phyloP scores from a whole-genome alignment of 2,113 vertebrate species.

The Anas platyrhynchos region DNA sequence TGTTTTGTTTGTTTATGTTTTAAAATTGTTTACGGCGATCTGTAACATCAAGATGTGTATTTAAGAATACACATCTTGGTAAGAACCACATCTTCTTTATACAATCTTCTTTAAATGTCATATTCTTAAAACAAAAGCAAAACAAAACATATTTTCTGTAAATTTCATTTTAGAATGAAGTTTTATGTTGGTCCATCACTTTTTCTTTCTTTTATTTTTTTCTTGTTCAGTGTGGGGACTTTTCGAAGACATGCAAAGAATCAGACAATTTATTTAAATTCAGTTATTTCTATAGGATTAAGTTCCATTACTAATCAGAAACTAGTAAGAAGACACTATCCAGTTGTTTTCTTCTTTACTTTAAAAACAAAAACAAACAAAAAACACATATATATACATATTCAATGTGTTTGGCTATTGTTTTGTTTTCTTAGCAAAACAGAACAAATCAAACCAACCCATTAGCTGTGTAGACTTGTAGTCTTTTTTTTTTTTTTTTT shows the following conservation, averaged over 20 bases:
- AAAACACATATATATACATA: background rate
- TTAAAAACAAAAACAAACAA: background rate
- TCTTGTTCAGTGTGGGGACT: background rate
- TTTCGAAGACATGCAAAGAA: background rate
- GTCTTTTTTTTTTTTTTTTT: background rate
- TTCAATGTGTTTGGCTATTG: background rate
- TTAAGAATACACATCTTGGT: no score
- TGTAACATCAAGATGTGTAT: background rate
- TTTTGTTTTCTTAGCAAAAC: background rate
- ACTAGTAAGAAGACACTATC: background rate
- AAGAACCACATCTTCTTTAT: background rate
- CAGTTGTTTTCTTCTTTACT: background rate
- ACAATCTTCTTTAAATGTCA: background rate
- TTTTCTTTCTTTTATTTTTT: background rate
- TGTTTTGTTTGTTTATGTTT: background rate
- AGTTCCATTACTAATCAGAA: background rate
- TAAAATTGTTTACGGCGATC: background rate
- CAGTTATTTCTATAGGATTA: background rate
- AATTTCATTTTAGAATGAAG: background rate
- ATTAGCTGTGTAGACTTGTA: background rate
- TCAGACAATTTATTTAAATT: background rate
- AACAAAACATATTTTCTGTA: background rate
- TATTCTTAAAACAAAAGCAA: no score
- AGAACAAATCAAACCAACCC: no score
- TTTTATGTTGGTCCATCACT: background rate